Evolutionary conservation across 2,888 invertebrate species (phyloP).

Genomic region (Phrixothrix hirtus): DNA sequence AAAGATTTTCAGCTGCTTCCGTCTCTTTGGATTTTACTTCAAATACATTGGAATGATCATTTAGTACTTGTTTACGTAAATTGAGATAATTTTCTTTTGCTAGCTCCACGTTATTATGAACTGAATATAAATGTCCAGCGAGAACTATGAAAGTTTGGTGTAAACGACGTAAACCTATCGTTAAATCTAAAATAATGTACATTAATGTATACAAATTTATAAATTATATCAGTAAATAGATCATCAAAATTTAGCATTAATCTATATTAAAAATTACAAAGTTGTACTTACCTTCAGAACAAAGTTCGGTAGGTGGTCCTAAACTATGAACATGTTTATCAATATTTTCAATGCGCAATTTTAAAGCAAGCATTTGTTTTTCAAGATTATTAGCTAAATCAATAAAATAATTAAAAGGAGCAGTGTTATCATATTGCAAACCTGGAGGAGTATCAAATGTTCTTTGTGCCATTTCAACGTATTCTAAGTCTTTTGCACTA

Average conservation of each 20-base stretch:
- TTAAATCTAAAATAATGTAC: conserved; percentile 65
- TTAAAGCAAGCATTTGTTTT: conserved; percentile 67
- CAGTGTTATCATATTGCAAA: conserved; percentile 74
- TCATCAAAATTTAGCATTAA: no score
- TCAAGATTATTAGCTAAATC: conserved; percentile 72
- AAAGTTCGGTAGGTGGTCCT: conserved; percentile 65
- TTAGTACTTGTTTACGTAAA: conserved; percentile 74
- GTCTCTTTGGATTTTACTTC: conserved; percentile 53
- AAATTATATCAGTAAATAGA: no score
- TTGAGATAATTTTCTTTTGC: conserved; percentile 87
- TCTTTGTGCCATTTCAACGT: conserved; percentile 77
- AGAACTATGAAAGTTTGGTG: conserved; percentile 86
- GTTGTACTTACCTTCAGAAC: conserved; percentile 65
- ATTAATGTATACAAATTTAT: not conserved
- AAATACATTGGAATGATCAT: conserved; percentile 82
- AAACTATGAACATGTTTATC: conserved; percentile 72
- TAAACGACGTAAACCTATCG: conserved; percentile 76
- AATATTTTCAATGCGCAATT: conserved; percentile 72
- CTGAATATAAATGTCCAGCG: conserved; percentile 83
- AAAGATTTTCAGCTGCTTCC: conserved; percentile 45
- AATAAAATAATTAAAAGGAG: conserved; percentile 72
- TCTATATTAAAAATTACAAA: no score
- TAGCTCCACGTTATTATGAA: conserved; percentile 76
- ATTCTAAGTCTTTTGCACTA: conserved; percentile 72
- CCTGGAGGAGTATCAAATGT: conserved; percentile 77